Base-by-base conservation (phyloP, 2,888 invertebrate genomes). In the Gnatocerus cornutus region DNA sequence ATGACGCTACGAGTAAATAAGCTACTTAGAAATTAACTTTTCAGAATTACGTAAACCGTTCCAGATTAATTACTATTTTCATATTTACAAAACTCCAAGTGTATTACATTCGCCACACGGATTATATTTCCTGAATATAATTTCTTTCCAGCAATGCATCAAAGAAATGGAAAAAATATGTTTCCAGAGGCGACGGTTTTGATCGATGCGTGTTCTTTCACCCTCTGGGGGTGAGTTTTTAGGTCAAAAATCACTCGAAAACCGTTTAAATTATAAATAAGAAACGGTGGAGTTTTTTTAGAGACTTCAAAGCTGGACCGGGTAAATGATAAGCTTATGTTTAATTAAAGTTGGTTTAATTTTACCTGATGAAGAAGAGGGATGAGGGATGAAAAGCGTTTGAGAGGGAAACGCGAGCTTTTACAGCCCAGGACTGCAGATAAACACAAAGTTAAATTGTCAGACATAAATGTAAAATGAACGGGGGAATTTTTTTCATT, bases 141-240 rank as follows among this genome's bases (percentile, higher is more conserved):
- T 48, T 62, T 62, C 48, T 48, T 59, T 62, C 39, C 10, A 27
- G 62, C 62, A 62, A 62, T 62, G 62, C 62, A 50, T 62, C 62
- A 62, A 62, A 62, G 62, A 48, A 62, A 62, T 62, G 62, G 62
- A 62, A 62, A 62, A 62, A 62, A 62, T 62, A 50, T 62, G 62
- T 62, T 62, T 45, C 56, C 21, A 33, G 59, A 43, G 45, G 46
- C 45, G 59, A 10, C 59, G 12, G 14, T 14, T 43, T 46, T 59
- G 45, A 59, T 59, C 59, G 59, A 59, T 59, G 59, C 16, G 41
- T 27, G 21, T 41, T 56, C 29, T 14, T 16, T 13, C 29, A 16
- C 56, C 56, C 43, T 41, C 41, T 27, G 56, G 21, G 21, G 21
- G 21, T 4, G 43, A 16, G 56, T 56, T 56, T 56, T 56, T 27